Conservation (phyloP, 2,113 vertebrate species). For the Caranx ignobilis region DNA sequence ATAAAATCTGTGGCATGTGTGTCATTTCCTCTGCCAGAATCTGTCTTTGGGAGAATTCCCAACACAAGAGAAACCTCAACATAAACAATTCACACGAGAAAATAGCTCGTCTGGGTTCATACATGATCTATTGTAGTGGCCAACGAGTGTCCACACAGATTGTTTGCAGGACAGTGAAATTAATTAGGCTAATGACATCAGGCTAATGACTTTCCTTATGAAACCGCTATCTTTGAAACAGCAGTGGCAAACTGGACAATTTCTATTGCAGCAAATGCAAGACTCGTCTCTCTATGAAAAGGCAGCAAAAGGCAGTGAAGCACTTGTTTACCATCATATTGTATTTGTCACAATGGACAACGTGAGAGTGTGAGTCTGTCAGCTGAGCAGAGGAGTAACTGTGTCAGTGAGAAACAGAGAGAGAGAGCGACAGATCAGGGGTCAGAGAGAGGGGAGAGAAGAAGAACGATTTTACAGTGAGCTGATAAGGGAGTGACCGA, state of each 20-base stretch:
- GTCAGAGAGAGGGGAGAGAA: slow-evolving; percentile 18
- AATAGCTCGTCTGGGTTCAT: neutral
- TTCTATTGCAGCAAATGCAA: neutral
- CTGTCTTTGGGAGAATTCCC: neutral
- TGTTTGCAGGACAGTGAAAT: slow-evolving; percentile 4
- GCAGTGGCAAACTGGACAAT: neutral
- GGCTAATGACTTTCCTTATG: neutral
- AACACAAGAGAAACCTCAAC: neutral
- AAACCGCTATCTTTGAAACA: neutral
- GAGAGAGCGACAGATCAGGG: slow-evolving; percentile 1
- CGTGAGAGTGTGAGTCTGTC: neutral
- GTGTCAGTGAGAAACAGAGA: neutral
- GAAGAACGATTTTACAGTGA: neutral
- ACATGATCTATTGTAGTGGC: neutral
- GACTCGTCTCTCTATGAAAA: neutral
- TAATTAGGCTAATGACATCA: slow-evolving; percentile 3
- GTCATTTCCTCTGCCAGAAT: neutral
- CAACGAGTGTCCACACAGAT: neutral
- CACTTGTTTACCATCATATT: neutral
- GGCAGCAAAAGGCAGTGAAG: neutral
- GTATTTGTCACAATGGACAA: neutral
- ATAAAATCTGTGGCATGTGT: neutral
- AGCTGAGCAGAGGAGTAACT: neutral
- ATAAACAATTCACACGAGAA: no score
- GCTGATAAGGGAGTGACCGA: neutral